Evolutionary conservation across 2,888 invertebrate species (phyloP).

Genomic region (Diadromus collaris): DNA sequence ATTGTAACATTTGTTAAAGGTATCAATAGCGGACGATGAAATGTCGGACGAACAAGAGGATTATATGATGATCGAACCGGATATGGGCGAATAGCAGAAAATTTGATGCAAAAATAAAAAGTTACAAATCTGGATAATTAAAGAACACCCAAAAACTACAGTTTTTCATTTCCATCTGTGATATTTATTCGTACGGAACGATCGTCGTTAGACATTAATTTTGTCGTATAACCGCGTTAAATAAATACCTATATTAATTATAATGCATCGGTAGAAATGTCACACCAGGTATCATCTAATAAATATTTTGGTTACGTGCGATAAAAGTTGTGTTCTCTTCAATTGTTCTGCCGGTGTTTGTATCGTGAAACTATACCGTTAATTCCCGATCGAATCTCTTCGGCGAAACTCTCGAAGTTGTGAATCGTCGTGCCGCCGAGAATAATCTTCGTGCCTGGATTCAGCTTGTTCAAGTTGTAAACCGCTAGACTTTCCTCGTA

Average conservation of each 20-base stretch:
- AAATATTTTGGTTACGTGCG: constrained; percentile 66
- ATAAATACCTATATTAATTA: constrained; percentile 55
- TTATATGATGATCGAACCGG: constrained; percentile 68
- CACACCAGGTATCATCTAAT: constrained; percentile 61
- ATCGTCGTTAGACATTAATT: constrained; percentile 26
- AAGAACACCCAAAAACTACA: background rate
- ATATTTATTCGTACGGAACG: constrained; percentile 47
- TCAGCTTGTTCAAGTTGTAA: constrained; percentile 89
- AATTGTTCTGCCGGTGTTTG: constrained; percentile 77
- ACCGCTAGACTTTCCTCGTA: constrained; percentile 97
- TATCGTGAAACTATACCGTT: constrained; percentile 85
- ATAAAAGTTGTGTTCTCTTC: constrained; percentile 55
- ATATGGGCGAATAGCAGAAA: constrained; percentile 65
- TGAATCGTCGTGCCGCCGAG: constrained; percentile 96
- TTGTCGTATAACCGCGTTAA: constrained; percentile 48
- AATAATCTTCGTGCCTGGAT: constrained; percentile 88
- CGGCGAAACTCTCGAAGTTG: constrained; percentile 91
- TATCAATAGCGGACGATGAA: constrained; percentile 69
- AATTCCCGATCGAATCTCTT: constrained; percentile 87
- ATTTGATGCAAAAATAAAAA: constrained; percentile 18
- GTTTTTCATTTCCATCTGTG: constrained; percentile 49
- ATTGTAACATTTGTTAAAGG: constrained; percentile 72
- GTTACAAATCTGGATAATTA: constrained; percentile 21
- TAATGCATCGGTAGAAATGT: constrained; percentile 60
- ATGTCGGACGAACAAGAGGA: constrained; percentile 64